A percentile compares a stretch with the other conserved stretches of the same genome.
Evolutionary conservation across 2,888 invertebrate genomes (phyloP).

Genomic region (Agrotis puta): DNA sequence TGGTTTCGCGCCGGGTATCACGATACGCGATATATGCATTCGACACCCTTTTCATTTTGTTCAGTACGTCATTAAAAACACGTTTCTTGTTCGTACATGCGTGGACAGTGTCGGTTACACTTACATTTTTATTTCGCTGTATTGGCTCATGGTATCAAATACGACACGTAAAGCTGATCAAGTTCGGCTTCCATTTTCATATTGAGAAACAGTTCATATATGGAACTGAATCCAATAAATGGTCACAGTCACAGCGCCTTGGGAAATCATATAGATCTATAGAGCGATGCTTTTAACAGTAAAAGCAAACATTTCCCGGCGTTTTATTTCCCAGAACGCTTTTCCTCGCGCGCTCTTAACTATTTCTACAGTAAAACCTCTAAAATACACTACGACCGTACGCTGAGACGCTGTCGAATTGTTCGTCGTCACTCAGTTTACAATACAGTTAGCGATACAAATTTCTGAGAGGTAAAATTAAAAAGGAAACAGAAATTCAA

Average conservation of each 20-base stretch:
- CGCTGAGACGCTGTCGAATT: constrained; percentile 16
- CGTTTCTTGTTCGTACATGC: constrained; percentile 46
- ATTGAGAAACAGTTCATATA: constrained; percentile 10
- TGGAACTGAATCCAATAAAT: constrained; percentile 14
- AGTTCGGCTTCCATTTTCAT: constrained; percentile 29
- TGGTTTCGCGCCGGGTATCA: constrained; percentile 47
- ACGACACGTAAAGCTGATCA: constrained; percentile 16
- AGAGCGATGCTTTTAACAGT: constrained; percentile 8
- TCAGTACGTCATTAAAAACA: constrained; percentile 53
- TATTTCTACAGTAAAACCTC: constrained; percentile 12
- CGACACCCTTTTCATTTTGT: constrained; percentile 53
- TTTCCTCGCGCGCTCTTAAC: not conserved
- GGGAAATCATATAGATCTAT: constrained; percentile 28
- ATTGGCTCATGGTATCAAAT: constrained; percentile 33
- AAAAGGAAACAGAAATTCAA: constrained; percentile 53
- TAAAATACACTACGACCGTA: constrained; percentile 11
- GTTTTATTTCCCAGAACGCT: not conserved
- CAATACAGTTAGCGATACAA: constrained; percentile 35
- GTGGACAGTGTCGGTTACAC: constrained; percentile 41
- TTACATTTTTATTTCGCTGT: constrained; percentile 35
- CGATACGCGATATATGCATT: constrained; percentile 56
- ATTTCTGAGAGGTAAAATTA: constrained; percentile 46
- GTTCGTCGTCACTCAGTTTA: constrained; percentile 34
- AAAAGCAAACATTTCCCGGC: not conserved
- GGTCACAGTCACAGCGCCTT: not conserved